A percentile compares a stretch with the other conserved stretches of the same genome.
These are phyloP conservation scores for Adelognathus sp. DNA, from an alignment of 2,888 invertebrate genomes.

Conservation along the genomic window DNA sequence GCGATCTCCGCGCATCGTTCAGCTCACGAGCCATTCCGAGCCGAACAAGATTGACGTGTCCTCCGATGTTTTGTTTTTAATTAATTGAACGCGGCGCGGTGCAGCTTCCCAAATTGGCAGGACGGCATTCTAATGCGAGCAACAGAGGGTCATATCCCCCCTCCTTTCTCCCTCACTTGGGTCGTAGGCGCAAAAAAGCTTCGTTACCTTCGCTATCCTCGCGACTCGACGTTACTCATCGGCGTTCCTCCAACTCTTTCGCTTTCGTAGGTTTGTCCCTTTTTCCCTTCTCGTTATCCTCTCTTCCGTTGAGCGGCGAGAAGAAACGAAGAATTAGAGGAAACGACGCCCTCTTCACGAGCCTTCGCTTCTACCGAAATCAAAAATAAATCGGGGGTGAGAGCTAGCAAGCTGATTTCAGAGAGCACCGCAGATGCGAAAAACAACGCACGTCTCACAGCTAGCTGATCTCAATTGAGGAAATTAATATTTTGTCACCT, in stretches of 20 bases:
- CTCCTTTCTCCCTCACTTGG: slow-evolving; percentile 2
- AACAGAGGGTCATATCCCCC: slow-evolving; percentile 18
- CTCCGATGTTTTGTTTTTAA: slow-evolving; percentile 77
- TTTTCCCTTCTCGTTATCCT: slow-evolving; percentile 29
- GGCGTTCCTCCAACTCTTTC: slow-evolving; percentile 16
- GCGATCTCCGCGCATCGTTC: slow-evolving; percentile 27
- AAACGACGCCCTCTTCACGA: slow-evolving; percentile 4
- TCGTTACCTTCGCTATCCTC: slow-evolving; percentile 55
- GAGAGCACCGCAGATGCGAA: slow-evolving; percentile 60
- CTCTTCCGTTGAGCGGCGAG: slow-evolving; percentile 12
- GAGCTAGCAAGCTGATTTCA: slow-evolving; percentile 12
- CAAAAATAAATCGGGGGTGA: slow-evolving; percentile 27
- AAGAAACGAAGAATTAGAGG: neutral
- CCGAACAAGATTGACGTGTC: slow-evolving; percentile 78
- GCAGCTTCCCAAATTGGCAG: slow-evolving; percentile 75
- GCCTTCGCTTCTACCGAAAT: slow-evolving; percentile 25
- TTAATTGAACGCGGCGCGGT: slow-evolving; percentile 71
- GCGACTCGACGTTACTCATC: slow-evolving; percentile 16
- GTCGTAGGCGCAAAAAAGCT: slow-evolving; percentile 69
- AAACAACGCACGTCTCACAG: slow-evolving; percentile 59
- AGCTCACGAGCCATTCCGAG: slow-evolving; percentile 64
- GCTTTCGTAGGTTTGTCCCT: neutral
- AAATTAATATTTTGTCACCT: slow-evolving; percentile 69
- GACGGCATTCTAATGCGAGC: slow-evolving; percentile 75
- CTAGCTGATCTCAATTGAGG: slow-evolving; percentile 67